Percentiles rank a stretch among this genome's conserved stretches.
phyloP scores from a whole-genome alignment of 2,888 invertebrate species.

The Bugula neritina region DNA sequence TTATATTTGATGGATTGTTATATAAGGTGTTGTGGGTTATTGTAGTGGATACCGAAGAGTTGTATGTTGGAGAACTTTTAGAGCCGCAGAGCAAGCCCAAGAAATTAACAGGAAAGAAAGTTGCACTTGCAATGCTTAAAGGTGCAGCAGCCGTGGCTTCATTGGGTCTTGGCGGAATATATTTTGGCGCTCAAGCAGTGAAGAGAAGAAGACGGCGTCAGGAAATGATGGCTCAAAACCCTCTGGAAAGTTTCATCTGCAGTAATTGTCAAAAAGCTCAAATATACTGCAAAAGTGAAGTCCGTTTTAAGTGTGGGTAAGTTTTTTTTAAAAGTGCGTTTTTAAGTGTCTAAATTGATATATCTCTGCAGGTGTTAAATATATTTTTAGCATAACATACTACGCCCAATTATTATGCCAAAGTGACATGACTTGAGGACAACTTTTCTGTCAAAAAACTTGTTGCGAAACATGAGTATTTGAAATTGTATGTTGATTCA shows the following conservation, averaged over 20 bases:
- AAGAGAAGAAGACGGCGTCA: slow-evolving; percentile 1
- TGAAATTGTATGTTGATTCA: too few species aligned
- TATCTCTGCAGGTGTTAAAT: too few species aligned
- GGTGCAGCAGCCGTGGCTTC: slow-evolving; percentile 1
- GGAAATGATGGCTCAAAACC: background rate
- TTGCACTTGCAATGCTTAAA: background rate
- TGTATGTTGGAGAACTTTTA: slow-evolving; percentile 5
- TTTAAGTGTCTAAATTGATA: too few species aligned
- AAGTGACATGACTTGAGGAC: too few species aligned
- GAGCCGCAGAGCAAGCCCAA: background rate
- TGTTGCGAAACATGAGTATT: too few species aligned
- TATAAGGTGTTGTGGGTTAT: background rate
- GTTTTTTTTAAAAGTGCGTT: background rate
- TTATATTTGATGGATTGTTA: too few species aligned
- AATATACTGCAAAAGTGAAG: background rate
- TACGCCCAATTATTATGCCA: too few species aligned
- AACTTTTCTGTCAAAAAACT: too few species aligned
- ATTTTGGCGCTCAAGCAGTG: background rate
- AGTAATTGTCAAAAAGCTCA: background rate
- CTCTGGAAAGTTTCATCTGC: background rate
- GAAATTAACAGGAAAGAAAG: background rate
- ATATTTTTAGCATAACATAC: too few species aligned
- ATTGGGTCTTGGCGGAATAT: slow-evolving; percentile 10
- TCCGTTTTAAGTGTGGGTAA: slow-evolving; percentile 20
- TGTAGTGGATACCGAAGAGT: background rate